These are phyloP conservation scores for fruit fly (Drosophila melanogaster) DNA, from an alignment of 1,140 invertebrate species.

Conservation along the genomic window Release_6_plus_ISO1_MT NT_033779.5:2966001-2966500, in stretches of 20 bases:
- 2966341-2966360: conserved; percentile 42
- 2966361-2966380: conserved; percentile 73
- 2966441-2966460: conserved; percentile 81
- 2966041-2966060: conserved; percentile 5
- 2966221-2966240: conserved; percentile 56
- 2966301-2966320: conserved; percentile 6
- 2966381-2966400: conserved; percentile 82
- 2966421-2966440: conserved; percentile 29
- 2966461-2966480: conserved; percentile 83
- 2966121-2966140: conserved; percentile 64
- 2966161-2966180: conserved; percentile 33
- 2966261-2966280: conserved; percentile 13
- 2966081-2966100: conserved; percentile 68
- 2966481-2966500: conserved; percentile 67
- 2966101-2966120: conserved; percentile 55
- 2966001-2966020: conserved; percentile 27
- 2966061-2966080: conserved; percentile 68
- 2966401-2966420: conserved; percentile 79
- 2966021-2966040: conserved; percentile 17
- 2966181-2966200: conserved; percentile 18
- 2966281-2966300: conserved; percentile 1
- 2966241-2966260: conserved; percentile 62
- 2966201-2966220: conserved; percentile 68
- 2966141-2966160: conserved; percentile 59
- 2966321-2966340: conserved; percentile 17